These are phyloP conservation scores for Andrena praecox DNA, from an alignment of 2,888 invertebrate species.

Conservation along the genomic window DNA sequence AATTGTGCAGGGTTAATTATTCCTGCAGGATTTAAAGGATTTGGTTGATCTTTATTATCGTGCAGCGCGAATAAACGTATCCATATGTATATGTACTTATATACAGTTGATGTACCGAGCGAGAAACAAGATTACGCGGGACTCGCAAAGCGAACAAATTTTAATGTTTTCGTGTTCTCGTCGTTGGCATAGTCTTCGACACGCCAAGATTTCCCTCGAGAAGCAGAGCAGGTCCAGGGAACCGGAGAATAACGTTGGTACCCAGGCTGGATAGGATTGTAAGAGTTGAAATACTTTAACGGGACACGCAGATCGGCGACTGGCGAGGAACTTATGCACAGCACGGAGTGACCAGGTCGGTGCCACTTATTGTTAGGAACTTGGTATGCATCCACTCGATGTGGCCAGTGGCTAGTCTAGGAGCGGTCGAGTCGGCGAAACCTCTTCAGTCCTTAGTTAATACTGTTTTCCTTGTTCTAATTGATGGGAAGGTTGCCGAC, in stretches of 20 bases:
- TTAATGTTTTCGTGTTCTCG: neutral
- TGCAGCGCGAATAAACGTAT: neutral
- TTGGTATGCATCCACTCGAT: constrained; percentile 27
- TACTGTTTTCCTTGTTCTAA: constrained; percentile 53
- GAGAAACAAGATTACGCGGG: neutral
- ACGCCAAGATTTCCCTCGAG: neutral
- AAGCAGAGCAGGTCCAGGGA: neutral
- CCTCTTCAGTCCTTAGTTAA: neutral
- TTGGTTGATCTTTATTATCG: constrained; percentile 23
- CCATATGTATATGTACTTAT: neutral
- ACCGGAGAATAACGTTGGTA: neutral
- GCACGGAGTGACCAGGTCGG: neutral
- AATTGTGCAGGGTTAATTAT: no score
- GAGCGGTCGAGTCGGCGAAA: constrained; percentile 13
- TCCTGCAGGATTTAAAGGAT: neutral
- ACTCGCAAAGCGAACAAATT: neutral
- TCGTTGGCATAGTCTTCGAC: neutral
- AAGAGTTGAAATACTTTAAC: neutral
- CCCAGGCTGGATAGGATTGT: no score
- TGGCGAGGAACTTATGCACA: no score
- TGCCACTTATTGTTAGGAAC: constrained; percentile 36
- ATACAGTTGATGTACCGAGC: neutral
- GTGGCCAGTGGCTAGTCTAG: constrained; percentile 12
- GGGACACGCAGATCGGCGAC: constrained; percentile 14
- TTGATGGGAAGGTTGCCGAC: constrained; percentile 74